Evolutionary conservation across 2,113 vertebrate genomes (phyloP).

Genomic region (Ophthalmolycus amberensis): DNA sequence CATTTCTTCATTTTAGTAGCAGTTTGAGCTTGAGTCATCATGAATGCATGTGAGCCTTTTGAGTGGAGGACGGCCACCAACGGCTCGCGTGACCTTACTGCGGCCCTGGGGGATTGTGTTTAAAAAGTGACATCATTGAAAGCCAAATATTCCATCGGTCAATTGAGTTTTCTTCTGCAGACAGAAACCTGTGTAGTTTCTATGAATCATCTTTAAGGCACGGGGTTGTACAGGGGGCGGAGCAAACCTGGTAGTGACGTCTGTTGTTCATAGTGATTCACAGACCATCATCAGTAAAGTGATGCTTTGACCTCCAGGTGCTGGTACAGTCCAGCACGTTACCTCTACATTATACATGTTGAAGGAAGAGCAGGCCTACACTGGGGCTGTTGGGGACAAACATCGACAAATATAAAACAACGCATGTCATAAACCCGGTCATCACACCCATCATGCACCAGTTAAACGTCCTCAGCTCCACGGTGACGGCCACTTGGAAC

Average conservation of each 20-base stretch:
- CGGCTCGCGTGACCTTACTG: neutral
- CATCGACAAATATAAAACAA: constrained; percentile 2
- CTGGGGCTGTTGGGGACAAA: neutral
- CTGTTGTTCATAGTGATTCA: neutral
- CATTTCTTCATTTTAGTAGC: neutral
- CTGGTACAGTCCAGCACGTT: neutral
- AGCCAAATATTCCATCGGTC: neutral
- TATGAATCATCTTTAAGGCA: constrained; percentile 51
- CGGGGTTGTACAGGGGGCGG: neutral
- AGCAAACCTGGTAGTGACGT: neutral
- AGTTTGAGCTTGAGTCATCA: neutral
- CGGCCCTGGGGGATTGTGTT: neutral
- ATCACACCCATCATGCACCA: neutral
- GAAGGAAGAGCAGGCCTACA: constrained; percentile 11
- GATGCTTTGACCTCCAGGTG: neutral
- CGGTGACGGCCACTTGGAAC: neutral
- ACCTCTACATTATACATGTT: constrained; percentile 14
- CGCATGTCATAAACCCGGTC: constrained; percentile 3
- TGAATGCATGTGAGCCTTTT: neutral
- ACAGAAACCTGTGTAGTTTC: neutral
- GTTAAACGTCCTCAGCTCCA: neutral
- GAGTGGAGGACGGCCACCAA: neutral
- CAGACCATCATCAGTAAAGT: neutral
- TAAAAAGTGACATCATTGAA: neutral
- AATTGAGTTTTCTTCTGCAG: constrained; percentile 1